Conservation (phyloP, 2,888 invertebrate genomes). For the Lasioglossum marginatum region DNA sequence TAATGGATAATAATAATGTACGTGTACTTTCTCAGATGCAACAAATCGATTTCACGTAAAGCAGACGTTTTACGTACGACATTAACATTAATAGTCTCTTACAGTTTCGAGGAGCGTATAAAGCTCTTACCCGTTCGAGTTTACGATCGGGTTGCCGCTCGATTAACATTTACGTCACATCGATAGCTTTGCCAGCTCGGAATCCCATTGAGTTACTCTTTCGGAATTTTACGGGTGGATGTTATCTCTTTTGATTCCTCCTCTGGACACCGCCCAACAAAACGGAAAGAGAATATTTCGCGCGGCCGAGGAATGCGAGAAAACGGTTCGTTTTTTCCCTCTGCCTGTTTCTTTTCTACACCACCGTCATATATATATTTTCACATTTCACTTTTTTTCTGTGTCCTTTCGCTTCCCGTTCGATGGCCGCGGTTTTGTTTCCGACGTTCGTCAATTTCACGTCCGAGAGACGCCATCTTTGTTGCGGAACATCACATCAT, state of each 20-base stretch:
- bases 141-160: slow-evolving; percentile 68
- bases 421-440: slow-evolving; percentile 26
- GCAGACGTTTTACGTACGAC: slow-evolving; percentile 68
- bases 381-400: not conserved
- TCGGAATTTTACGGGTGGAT: slow-evolving; percentile 52
- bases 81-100: slow-evolving; percentile 71
- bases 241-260: slow-evolving; percentile 38
- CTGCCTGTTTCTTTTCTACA: not conserved
- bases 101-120: slow-evolving; percentile 65
- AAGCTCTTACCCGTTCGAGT: slow-evolving; percentile 65
- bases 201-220: slow-evolving; percentile 61
- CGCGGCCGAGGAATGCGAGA: slow-evolving; percentile 23
- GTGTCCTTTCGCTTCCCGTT: not conserved
- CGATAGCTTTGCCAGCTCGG: slow-evolving; percentile 58
- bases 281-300: slow-evolving; percentile 30
- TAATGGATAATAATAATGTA: slow-evolving; percentile 37
- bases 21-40: slow-evolving; percentile 73
- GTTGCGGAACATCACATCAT: not conserved
- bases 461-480: slow-evolving; percentile 12
- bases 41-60: slow-evolving; percentile 71
- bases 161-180: slow-evolving; percentile 71
- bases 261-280: slow-evolving; percentile 20
- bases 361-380: not conserved
- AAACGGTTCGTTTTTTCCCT: not conserved
- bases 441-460: slow-evolving; percentile 40